Evolutionary conservation across 2,888 invertebrate species (phyloP).

Genomic region (Hedychridium roseum): DNA sequence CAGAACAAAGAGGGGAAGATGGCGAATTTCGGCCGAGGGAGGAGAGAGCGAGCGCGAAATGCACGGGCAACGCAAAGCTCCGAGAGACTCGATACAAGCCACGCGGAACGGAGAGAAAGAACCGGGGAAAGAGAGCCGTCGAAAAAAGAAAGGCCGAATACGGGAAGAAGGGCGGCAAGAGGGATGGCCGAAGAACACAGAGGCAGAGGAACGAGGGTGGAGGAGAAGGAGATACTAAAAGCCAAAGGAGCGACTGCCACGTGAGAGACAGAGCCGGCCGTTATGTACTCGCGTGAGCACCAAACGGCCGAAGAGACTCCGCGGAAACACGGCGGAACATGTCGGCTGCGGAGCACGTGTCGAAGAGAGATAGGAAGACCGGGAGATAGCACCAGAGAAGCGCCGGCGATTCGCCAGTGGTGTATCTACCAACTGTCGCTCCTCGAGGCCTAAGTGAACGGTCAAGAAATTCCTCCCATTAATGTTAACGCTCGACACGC

Average conservation of each 20-base stretch:
- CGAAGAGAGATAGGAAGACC: background rate
- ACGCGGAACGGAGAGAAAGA: too few species aligned
- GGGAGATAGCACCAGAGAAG: constrained; percentile 11
- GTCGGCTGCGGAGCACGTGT: background rate
- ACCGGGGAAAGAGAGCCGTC: too few species aligned
- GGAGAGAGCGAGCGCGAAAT: too few species aligned
- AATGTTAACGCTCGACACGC: constrained; percentile 7
- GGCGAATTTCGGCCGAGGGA: too few species aligned
- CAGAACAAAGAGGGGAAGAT: too few species aligned
- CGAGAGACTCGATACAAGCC: too few species aligned
- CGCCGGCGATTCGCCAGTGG: constrained; percentile 11
- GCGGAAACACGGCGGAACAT: constrained; percentile 1
- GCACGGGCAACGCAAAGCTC: too few species aligned
- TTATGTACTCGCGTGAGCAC: constrained; percentile 29
- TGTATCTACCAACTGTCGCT: background rate
- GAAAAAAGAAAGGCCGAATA: too few species aligned
- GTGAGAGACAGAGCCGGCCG: constrained; percentile 7
- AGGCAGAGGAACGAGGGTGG: constrained; percentile 4
- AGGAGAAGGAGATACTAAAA: constrained; percentile 28
- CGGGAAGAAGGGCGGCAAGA: too few species aligned
- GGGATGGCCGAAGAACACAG: background rate
- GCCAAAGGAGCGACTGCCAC: constrained; percentile 11
- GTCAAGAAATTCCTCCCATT: constrained; percentile 15
- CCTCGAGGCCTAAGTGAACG: background rate
- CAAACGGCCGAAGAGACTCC: background rate